These are phyloP conservation scores for Halictus rubicundus DNA, from an alignment of 1,140 invertebrate species.

Conservation along the genomic window DNA sequence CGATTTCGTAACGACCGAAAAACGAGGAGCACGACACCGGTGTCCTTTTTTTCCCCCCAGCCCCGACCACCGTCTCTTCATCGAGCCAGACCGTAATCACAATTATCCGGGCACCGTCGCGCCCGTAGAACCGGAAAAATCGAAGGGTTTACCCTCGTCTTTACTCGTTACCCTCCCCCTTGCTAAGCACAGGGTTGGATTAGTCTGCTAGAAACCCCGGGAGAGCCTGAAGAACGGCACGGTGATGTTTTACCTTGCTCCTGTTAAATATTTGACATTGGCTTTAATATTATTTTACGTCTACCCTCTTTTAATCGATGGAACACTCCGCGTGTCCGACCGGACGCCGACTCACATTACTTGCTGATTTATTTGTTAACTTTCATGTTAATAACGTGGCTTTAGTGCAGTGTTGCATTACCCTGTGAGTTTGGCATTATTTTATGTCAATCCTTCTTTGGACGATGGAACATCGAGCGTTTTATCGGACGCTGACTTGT, in stretches of 20 bases:
- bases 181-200: constrained; percentile 5
- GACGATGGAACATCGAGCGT: no score
- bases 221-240: not conserved
- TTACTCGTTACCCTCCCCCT: constrained; percentile 27
- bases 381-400: no score
- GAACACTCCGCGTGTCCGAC: no score
- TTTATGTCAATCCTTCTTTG: no score
- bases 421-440: no score
- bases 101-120: constrained; percentile 43
- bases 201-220: not conserved
- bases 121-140: constrained; percentile 37
- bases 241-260: not conserved
- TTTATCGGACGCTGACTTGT: no score
- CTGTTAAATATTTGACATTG: not conserved
- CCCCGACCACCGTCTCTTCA: not conserved
- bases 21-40: constrained; percentile 17
- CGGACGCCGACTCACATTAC: no score
- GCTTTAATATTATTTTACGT: no score
- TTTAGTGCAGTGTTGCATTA: no score
- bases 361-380: no score
- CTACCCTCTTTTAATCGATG: no score
- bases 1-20: constrained; percentile 50
- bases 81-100: constrained; percentile 46
- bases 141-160: constrained; percentile 34
- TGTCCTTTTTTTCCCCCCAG: constrained; percentile 1